A percentile compares a stretch with the other conserved stretches of the same genome.
These are phyloP conservation scores for Latrodectus elegans DNA, from an alignment of 2,888 invertebrate species.

Conservation along the genomic window DNA sequence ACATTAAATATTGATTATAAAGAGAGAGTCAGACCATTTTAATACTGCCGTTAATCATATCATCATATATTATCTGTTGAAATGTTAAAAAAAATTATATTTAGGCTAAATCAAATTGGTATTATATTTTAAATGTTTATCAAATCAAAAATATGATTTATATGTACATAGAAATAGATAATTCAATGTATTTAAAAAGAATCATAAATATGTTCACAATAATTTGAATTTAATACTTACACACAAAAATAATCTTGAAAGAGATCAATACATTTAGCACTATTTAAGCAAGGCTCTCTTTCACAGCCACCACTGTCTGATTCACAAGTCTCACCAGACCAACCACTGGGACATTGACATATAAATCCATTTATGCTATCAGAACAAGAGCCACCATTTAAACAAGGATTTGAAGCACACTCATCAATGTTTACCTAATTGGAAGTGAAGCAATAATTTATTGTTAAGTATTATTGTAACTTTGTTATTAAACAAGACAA, in stretches of 20 bases:
- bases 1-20: too few species aligned
- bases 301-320: constrained; percentile 90
- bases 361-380: constrained; percentile 89
- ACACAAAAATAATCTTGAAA: constrained; percentile 95
- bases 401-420: constrained; percentile 88
- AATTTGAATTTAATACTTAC: constrained; percentile 74
- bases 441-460: not conserved
- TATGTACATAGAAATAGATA: too few species aligned
- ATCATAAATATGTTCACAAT: too few species aligned
- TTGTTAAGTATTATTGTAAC: not conserved
- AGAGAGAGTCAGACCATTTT: too few species aligned
- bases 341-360: constrained; percentile 88
- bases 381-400: constrained; percentile 90
- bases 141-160: too few species aligned
- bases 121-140: too few species aligned
- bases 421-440: constrained; percentile 70
- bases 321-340: constrained; percentile 91
- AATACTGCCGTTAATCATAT: too few species aligned
- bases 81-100: too few species aligned
- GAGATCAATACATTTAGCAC: constrained; percentile 90
- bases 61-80: too few species aligned
- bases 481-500: too few species aligned
- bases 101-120: too few species aligned
- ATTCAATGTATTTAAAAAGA: too few species aligned
- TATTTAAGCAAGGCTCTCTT: constrained; percentile 91